Conservation (phyloP, 2,888 invertebrate species). For the Molorchus minor region DNA sequence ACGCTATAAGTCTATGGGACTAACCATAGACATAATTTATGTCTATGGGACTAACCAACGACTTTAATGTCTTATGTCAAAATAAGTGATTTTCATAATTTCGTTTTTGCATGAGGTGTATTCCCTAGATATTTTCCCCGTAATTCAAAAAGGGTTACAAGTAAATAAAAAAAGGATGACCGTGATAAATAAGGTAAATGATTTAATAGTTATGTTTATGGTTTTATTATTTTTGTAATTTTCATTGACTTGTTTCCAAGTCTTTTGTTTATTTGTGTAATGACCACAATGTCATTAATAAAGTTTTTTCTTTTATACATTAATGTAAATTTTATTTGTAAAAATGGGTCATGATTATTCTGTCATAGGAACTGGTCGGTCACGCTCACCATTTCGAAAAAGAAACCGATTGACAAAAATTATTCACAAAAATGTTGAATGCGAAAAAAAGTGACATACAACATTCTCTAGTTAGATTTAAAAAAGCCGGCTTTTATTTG, state of each 20-base stretch:
- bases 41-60: too few species aligned
- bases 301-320: slow-evolving; percentile 16
- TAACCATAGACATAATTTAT: too few species aligned
- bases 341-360: slow-evolving; percentile 44
- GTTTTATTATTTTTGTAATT: slow-evolving; percentile 12
- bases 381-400: slow-evolving; percentile 19
- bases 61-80: slow-evolving; percentile 33
- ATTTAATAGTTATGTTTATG: slow-evolving; percentile 13
- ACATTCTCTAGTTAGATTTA: neutral
- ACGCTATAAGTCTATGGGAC: too few species aligned
- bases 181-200: slow-evolving; percentile 48
- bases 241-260: slow-evolving; percentile 11
- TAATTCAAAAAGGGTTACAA: slow-evolving; percentile 7
- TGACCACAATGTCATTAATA: slow-evolving; percentile 34
- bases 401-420: slow-evolving; percentile 18
- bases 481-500: slow-evolving; percentile 6
- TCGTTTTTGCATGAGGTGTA: slow-evolving; percentile 21
- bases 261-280: slow-evolving; percentile 36
- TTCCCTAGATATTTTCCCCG: neutral
- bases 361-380: slow-evolving; percentile 31
- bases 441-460: neutral
- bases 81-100: slow-evolving; percentile 39
- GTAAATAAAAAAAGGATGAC: slow-evolving; percentile 39
- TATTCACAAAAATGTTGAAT: slow-evolving; percentile 6
- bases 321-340: slow-evolving; percentile 35